phyloP scores from a whole-genome alignment of 2,797 vertebrate genomes.

The Coccyzus lansbergi region DNA sequence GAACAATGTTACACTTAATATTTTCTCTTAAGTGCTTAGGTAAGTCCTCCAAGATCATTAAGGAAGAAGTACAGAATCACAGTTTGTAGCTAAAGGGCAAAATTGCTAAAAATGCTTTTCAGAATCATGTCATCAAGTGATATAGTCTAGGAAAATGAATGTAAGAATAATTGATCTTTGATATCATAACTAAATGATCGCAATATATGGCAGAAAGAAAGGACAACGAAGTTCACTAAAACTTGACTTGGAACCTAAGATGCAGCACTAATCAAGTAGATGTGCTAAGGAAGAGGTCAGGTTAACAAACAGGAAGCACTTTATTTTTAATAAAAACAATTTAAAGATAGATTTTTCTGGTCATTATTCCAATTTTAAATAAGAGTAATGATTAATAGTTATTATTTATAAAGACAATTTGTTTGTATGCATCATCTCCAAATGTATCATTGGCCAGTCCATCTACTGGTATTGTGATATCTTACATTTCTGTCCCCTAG shows the following conservation, averaged over 20 bases:
- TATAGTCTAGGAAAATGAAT: slow-evolving; percentile 54
- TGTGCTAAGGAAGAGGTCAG: background rate
- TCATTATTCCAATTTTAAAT: background rate
- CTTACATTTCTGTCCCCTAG: background rate
- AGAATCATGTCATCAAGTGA: background rate
- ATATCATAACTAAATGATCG: slow-evolving; percentile 39
- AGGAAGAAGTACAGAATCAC: slow-evolving; percentile 50
- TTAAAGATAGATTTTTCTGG: background rate
- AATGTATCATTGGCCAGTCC: background rate
- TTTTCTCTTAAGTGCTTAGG: slow-evolving; percentile 67
- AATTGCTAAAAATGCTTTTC: slow-evolving; percentile 43
- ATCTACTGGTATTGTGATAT: background rate
- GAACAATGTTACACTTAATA: slow-evolving; percentile 58
- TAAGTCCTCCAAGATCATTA: slow-evolving; percentile 63
- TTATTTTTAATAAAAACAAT: background rate
- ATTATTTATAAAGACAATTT: background rate
- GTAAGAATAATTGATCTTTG: slow-evolving; percentile 23
- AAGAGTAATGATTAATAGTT: background rate
- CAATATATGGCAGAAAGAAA: slow-evolving; percentile 41
- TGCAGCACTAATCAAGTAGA: background rate
- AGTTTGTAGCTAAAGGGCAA: slow-evolving; percentile 56
- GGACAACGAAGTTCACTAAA: slow-evolving; percentile 45
- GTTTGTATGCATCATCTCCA: background rate
- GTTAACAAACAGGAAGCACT: background rate
- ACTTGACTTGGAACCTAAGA: slow-evolving; percentile 14